Conservation (phyloP, 2,797 vertebrate species). For the Cossypha dichroa region DNA sequence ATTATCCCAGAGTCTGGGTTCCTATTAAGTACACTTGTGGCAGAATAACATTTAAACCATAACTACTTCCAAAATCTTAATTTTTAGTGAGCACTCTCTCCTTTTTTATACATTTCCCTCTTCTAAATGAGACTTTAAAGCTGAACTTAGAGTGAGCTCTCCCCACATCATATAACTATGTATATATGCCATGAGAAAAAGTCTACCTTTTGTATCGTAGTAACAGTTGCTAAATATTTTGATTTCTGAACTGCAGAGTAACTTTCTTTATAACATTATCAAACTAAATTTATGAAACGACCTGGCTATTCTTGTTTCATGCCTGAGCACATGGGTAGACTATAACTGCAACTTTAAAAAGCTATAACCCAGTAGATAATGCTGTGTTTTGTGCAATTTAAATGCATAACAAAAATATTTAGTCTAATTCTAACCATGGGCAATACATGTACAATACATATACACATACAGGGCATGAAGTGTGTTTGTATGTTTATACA, state of each 20-base stretch:
- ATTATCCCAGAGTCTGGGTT: neutral
- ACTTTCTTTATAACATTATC: constrained; percentile 4
- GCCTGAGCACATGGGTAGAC: neutral
- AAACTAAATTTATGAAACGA: constrained; percentile 13
- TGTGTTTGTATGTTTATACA: constrained; percentile 20
- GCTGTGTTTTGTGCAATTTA: neutral
- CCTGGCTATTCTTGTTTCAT: constrained; percentile 49
- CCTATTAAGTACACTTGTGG: neutral
- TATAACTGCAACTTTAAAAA: neutral
- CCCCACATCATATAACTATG: neutral
- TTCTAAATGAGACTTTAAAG: constrained; percentile 21
- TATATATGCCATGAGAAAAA: neutral
- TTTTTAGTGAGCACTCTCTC: neutral
- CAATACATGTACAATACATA: neutral
- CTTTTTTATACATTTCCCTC: constrained; percentile 9
- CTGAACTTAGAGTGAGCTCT: constrained; percentile 16
- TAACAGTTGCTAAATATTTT: constrained; percentile 65
- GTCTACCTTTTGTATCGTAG: constrained; percentile 52
- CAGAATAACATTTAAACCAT: neutral
- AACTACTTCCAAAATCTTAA: constrained; percentile 6
- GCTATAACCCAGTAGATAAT: neutral
- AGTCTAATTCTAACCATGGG: constrained; percentile 29
- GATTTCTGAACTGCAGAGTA: constrained; percentile 1
- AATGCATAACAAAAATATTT: neutral
- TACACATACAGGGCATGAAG: constrained; percentile 21